These are phyloP conservation scores for Leguminivora glycinivorella DNA, from an alignment of 1,140 invertebrate species.

Conservation along the genomic window DNA sequence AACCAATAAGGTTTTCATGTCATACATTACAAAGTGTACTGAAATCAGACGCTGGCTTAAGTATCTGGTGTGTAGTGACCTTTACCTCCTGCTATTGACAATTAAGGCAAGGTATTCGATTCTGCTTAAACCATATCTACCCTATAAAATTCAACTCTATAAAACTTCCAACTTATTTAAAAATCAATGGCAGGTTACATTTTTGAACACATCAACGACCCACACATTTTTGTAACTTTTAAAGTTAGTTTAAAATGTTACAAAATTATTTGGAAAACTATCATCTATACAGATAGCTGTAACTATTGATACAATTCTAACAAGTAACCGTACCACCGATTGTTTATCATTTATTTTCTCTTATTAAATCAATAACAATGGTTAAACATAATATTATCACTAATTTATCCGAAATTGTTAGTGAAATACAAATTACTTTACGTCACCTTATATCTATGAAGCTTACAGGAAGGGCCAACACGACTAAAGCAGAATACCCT, in stretches of 20 bases:
- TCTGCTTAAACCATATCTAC: slow-evolving; percentile 14
- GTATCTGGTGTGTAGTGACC: neutral
- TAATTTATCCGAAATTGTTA: neutral
- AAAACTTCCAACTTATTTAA: slow-evolving; percentile 8
- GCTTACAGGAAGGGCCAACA: slow-evolving; percentile 19
- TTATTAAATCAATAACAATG: neutral
- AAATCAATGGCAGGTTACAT: slow-evolving; percentile 10
- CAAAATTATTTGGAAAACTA: slow-evolving; percentile 11
- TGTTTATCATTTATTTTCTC: neutral
- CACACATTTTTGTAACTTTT: slow-evolving; percentile 16
- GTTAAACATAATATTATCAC: neutral
- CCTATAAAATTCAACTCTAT: slow-evolving; percentile 16
- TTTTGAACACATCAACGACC: slow-evolving; percentile 14
- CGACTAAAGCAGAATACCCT: slow-evolving; percentile 24
- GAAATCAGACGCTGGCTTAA: neutral
- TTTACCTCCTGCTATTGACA: neutral
- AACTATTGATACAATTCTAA: slow-evolving; percentile 1
- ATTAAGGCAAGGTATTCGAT: slow-evolving; percentile 10
- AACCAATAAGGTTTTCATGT: no score
- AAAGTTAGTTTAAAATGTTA: neutral
- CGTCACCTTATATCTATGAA: neutral
- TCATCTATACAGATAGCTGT: neutral
- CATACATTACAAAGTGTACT: neutral
- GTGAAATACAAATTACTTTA: neutral
- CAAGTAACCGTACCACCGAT: slow-evolving; percentile 7